Conservation (phyloP, 2,113 vertebrate genomes). For the Cebidichthys violaceus region DNA sequence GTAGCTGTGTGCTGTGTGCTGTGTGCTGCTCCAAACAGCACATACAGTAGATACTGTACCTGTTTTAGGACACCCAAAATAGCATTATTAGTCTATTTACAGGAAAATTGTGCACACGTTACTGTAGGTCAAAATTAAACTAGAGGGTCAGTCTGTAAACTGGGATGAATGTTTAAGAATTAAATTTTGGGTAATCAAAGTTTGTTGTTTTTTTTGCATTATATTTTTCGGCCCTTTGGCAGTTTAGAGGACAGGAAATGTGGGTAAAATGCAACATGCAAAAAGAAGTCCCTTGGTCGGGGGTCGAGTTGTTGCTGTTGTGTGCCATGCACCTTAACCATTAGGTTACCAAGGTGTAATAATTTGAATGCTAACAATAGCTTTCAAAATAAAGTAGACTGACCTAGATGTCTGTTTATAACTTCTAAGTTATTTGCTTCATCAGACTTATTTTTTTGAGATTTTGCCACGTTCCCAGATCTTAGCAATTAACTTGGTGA, state of each 20-base stretch:
- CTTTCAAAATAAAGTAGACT: not conserved
- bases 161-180: not conserved
- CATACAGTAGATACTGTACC: not conserved
- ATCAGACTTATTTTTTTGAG: not conserved
- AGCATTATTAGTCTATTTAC: not conserved
- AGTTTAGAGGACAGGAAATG: not conserved
- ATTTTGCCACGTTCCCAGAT: not conserved
- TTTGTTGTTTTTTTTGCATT: not conserved
- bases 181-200: not conserved
- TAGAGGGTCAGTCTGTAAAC: not conserved
- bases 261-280: not conserved
- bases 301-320: not conserved
- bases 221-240: not conserved
- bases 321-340: not conserved
- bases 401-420: not conserved
- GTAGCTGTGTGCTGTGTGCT: conserved; percentile 21
- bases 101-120: not conserved
- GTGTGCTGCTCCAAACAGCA: conserved; percentile 18
- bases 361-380: not conserved
- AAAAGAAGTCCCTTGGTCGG: not conserved
- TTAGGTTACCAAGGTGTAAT: not conserved
- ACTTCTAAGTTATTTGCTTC: not conserved
- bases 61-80: conserved; percentile 15
- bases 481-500: not conserved
- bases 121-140: not conserved